A percentile compares a stretch with the other conserved stretches of the same genome.
phyloP scores from a whole-genome alignment of 2,888 invertebrate genomes.

The Athetis lepigone region DNA sequence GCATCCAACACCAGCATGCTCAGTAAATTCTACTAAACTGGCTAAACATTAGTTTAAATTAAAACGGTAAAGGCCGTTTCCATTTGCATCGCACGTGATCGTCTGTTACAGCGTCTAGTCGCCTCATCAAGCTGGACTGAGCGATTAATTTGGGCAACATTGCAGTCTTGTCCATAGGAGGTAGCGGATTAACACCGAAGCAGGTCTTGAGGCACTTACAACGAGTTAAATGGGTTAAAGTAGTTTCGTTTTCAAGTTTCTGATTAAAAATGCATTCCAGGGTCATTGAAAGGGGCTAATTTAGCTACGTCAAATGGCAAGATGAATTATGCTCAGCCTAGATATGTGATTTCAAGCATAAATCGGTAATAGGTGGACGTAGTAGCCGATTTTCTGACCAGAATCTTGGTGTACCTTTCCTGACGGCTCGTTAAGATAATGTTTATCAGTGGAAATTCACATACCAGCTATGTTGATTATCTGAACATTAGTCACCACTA shows the following conservation, averaged over 20 bases:
- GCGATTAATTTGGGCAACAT: constrained; percentile 81
- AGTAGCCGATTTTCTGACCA: too few relatives aligned
- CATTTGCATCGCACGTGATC: constrained; percentile 89
- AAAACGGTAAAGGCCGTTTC: constrained; percentile 83
- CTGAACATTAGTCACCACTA: constrained; percentile 32
- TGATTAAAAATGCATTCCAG: too few relatives aligned
- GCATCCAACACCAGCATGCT: constrained; percentile 51
- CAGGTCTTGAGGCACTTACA: not conserved
- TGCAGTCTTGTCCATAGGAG: constrained; percentile 57
- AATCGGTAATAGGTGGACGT: too few relatives aligned
- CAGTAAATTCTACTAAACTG: constrained; percentile 72
- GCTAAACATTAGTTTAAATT: constrained; percentile 76
- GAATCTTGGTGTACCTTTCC: not conserved
- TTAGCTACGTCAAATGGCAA: too few relatives aligned
- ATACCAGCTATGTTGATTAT: constrained; percentile 1
- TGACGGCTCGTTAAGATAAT: not conserved
- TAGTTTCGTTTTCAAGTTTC: too few relatives aligned
- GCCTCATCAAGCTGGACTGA: constrained; percentile 80
- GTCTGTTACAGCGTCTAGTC: constrained; percentile 88
- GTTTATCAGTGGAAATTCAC: constrained; percentile 4
- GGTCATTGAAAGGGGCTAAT: too few relatives aligned
- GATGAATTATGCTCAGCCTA: too few relatives aligned
- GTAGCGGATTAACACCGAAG: constrained; percentile 48
- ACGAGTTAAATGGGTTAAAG: too few relatives aligned
- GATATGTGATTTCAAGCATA: too few relatives aligned